Percentiles rank a stretch among this genome's conserved stretches.
These are phyloP conservation scores for Sorex fumeus DNA, from an alignment of 2,113 vertebrate species.

Conservation along the genomic window DNA sequence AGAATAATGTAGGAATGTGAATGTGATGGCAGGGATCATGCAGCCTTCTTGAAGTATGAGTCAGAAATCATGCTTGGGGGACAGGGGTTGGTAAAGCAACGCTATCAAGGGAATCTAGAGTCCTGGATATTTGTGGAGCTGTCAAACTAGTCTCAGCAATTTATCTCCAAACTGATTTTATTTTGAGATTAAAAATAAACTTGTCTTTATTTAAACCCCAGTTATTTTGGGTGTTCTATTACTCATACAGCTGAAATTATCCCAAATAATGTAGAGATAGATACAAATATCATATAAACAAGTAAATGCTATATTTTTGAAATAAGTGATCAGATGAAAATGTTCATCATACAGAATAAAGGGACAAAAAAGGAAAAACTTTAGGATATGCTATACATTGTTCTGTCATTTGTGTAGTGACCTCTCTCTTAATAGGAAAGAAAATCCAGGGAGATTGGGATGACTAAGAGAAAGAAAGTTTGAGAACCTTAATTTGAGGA, in stretches of 20 bases:
- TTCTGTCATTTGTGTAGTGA: too few species aligned
- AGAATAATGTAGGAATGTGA: too few species aligned
- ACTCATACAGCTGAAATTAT: neutral
- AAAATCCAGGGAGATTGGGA: too few species aligned
- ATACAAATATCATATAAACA: neutral
- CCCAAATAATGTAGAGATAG: neutral
- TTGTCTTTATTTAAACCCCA: neutral
- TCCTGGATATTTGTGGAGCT: neutral
- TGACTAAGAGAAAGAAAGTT: too few species aligned
- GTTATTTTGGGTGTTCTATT: neutral
- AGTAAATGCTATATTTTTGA: neutral
- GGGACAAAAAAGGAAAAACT: neutral
- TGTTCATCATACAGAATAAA: accelerated
- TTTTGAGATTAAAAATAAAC: neutral
- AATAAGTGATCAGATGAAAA: neutral
- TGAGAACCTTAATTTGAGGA: too few species aligned
- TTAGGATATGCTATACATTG: too few species aligned
- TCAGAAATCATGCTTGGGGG: accelerated
- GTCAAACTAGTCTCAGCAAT: too few species aligned
- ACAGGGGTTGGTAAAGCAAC: neutral
- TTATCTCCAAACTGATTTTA: neutral
- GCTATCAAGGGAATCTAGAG: neutral
- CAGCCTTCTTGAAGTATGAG: neutral
- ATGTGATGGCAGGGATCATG: neutral
- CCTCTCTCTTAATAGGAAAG: too few species aligned